phyloP scores from a whole-genome alignment of 2,797 vertebrate species.

The Argya squamiceps region DNA sequence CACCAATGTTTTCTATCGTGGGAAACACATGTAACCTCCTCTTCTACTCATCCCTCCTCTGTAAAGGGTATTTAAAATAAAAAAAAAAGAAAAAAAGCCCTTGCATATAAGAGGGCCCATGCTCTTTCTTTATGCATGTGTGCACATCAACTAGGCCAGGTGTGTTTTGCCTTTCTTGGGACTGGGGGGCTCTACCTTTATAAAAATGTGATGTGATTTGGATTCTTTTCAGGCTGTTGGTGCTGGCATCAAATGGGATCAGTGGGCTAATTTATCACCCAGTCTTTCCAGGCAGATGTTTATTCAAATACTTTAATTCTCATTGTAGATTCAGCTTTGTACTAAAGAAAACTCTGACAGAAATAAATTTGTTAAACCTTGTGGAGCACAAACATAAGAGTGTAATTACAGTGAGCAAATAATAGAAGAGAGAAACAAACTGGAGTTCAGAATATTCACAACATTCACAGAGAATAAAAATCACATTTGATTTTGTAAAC shows the following conservation, averaged over 20 bases:
- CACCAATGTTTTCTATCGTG: background rate
- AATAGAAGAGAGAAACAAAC: background rate
- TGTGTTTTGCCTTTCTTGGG: background rate
- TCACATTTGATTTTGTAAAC: background rate
- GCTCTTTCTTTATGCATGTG: background rate
- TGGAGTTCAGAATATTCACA: background rate
- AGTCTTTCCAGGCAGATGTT: background rate
- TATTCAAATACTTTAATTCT: background rate
- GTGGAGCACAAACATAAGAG: background rate
- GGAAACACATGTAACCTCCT: background rate
- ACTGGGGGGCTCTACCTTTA: background rate
- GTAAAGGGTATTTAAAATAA: background rate
- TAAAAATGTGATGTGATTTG: background rate
- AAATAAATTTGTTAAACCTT: background rate
- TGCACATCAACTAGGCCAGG: background rate
- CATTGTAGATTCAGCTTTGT: background rate
- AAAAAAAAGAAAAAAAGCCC: accelerated
- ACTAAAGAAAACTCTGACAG: background rate
- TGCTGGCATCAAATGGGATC: background rate
- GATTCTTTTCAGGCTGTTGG: background rate
- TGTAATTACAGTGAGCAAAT: background rate
- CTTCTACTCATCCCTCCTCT: background rate
- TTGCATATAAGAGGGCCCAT: background rate
- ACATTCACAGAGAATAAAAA: background rate
- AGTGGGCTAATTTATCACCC: background rate